Conservation (phyloP, 2,113 vertebrate genomes). For the Thunnus maccoyii region DNA sequence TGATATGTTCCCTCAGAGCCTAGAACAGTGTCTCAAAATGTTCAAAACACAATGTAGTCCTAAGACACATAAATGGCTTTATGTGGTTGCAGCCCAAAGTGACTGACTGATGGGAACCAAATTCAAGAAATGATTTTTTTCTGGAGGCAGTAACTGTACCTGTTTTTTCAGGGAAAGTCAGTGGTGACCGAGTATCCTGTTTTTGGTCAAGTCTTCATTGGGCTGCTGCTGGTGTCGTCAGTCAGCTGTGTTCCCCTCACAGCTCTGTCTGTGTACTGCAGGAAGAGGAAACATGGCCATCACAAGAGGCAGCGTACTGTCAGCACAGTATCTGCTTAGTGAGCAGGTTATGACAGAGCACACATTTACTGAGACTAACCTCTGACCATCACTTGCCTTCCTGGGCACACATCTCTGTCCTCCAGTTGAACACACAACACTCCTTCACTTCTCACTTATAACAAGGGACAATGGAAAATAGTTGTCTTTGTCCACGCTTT, state of each 20-base stretch:
- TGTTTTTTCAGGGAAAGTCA: conserved; percentile 86
- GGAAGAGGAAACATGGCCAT: conserved; percentile 60
- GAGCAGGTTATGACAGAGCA: neutral
- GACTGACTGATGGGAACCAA: too few species aligned
- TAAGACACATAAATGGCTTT: too few species aligned
- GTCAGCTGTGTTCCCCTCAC: conserved; percentile 88
- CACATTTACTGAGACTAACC: neutral
- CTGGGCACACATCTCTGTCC: neutral
- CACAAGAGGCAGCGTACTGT: neutral
- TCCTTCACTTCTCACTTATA: neutral
- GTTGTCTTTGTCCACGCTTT: neutral
- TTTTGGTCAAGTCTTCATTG: conserved; percentile 87
- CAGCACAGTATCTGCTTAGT: conserved; percentile 43
- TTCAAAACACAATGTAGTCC: too few species aligned
- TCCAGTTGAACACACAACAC: neutral
- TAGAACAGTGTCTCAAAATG: too few species aligned
- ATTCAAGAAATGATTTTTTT: too few species aligned
- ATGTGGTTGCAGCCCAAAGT: too few species aligned
- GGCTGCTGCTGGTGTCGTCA: conserved; percentile 88
- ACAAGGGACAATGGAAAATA: neutral
- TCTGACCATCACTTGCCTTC: neutral
- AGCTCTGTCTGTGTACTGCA: conserved; percentile 84
- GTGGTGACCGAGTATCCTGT: conserved; percentile 88
- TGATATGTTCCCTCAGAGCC: too few species aligned
- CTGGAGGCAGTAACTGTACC: neutral